phyloP scores from a whole-genome alignment of 2,888 invertebrate species.

The Drosophila formosana region DNA sequence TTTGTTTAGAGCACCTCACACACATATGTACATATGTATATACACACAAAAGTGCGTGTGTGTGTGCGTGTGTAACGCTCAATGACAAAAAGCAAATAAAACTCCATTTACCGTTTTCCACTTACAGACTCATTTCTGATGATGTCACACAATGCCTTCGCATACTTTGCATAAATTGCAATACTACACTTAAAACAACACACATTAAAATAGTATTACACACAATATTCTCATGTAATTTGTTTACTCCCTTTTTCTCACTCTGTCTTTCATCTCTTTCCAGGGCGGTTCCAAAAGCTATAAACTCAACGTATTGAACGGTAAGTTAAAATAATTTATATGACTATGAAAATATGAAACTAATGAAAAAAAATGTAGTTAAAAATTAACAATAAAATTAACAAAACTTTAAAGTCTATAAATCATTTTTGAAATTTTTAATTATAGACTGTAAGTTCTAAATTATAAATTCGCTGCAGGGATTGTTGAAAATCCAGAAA shows the following conservation, averaged over 20 bases:
- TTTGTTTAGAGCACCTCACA: slow-evolving; percentile 61
- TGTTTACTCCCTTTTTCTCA: background rate
- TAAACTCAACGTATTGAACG: background rate
- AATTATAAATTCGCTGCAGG: no score
- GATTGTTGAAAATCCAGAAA: no score
- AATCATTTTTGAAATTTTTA: no score
- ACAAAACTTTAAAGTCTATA: no score
- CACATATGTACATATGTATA: background rate
- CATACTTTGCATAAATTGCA: background rate
- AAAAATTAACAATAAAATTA: no score
- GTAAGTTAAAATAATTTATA: no score
- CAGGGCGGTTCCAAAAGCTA: slow-evolving; percentile 8
- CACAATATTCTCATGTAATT: background rate
- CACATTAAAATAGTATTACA: background rate
- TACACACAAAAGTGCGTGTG: slow-evolving; percentile 5
- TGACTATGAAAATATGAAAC: background rate
- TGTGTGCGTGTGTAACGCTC: slow-evolving; percentile 43
- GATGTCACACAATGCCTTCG: slow-evolving; percentile 63
- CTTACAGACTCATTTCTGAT: slow-evolving; percentile 48
- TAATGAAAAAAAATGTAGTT: no score
- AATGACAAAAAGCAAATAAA: slow-evolving; percentile 67
- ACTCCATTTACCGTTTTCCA: slow-evolving; percentile 75
- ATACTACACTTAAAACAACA: background rate
- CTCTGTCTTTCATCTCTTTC: background rate
- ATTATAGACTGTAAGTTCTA: no score